Evolutionary conservation across 2,888 invertebrate species (phyloP).

Genomic region (Oxystoma pomonae): DNA sequence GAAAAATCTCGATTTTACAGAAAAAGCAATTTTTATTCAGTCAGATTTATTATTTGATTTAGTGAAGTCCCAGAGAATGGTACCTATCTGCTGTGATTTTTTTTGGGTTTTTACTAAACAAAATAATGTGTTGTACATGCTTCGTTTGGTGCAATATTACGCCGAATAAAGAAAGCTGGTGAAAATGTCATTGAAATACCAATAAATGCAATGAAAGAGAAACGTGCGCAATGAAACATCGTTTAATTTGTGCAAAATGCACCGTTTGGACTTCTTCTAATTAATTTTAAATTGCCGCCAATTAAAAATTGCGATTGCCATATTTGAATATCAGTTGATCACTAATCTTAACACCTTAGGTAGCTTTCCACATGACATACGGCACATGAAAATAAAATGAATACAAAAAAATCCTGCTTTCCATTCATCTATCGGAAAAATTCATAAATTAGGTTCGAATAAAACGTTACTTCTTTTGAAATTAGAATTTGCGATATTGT

Average conservation of each 20-base stretch:
- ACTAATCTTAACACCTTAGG: neutral
- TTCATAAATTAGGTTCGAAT: too few relatives aligned
- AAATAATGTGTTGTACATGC: neutral
- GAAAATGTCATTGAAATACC: neutral
- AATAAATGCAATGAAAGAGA: too few relatives aligned
- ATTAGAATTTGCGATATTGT: too few relatives aligned
- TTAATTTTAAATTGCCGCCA: neutral
- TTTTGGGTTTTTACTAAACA: neutral
- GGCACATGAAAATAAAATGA: neutral
- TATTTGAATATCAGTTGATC: neutral
- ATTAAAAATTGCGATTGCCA: neutral
- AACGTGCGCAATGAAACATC: too few relatives aligned
- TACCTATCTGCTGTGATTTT: too few relatives aligned
- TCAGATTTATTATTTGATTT: too few relatives aligned
- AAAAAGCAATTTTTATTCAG: too few relatives aligned
- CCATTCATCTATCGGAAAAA: too few relatives aligned
- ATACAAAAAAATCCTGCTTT: neutral
- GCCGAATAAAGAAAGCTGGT: neutral
- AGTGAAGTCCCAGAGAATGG: too few relatives aligned
- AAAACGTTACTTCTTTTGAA: too few relatives aligned
- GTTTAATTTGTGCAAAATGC: too few relatives aligned
- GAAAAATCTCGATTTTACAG: too few relatives aligned
- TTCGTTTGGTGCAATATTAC: neutral
- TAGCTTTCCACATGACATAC: neutral
- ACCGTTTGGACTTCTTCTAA: neutral